These are phyloP conservation scores for Cantharis rustica DNA, from an alignment of 2,888 invertebrate genomes.

Conservation along the genomic window DNA sequence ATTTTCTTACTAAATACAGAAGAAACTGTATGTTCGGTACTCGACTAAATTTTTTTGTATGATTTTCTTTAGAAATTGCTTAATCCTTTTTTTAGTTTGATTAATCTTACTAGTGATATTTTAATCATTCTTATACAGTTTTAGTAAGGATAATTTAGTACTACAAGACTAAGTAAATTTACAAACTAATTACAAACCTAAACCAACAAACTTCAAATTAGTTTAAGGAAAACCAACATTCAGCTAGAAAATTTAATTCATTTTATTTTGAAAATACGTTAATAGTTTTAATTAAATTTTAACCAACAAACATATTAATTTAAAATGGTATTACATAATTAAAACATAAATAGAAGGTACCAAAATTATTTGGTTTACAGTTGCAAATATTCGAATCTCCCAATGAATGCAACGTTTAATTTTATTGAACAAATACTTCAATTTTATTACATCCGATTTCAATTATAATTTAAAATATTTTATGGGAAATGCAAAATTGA, in stretches of 20 bases:
- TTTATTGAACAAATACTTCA: background rate
- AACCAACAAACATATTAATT: conserved; percentile 3
- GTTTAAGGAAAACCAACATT: conserved; percentile 20
- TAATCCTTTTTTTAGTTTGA: background rate
- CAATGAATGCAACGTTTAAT: background rate
- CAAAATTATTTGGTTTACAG: background rate
- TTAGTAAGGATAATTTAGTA: conserved; percentile 20
- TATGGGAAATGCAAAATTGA: background rate
- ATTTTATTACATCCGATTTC: background rate
- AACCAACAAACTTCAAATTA: conserved; percentile 28
- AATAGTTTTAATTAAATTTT: conserved; percentile 22
- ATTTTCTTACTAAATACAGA: too few relatives aligned
- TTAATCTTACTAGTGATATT: conserved; percentile 2
- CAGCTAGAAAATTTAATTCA: conserved; percentile 20
- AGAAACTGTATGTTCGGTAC: too few relatives aligned
- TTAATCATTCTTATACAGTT: conserved; percentile 22
- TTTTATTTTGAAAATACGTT: conserved; percentile 19
- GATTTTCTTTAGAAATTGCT: background rate
- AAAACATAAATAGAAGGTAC: background rate
- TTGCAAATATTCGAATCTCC: background rate
- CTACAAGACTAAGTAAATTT: conserved; percentile 23
- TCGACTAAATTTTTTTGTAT: too few relatives aligned
- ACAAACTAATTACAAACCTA: conserved; percentile 29
- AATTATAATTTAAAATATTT: background rate
- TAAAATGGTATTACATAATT: background rate